Percentiles rank a stretch among this genome's conserved stretches.
Conservation (phyloP, 2,888 invertebrate species). For the Hirtodrosophila cameraria region DNA sequence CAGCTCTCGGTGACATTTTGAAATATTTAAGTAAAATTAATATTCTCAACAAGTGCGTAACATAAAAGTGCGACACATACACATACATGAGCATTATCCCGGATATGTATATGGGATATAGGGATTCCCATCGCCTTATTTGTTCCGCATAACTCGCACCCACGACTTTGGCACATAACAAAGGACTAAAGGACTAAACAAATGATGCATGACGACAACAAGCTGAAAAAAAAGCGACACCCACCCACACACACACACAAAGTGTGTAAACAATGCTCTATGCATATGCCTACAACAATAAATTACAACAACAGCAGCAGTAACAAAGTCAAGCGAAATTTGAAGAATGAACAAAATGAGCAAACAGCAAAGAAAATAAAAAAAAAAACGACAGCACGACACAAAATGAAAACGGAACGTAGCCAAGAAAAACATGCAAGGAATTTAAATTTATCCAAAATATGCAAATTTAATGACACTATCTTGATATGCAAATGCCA, state of each 20-base stretch:
- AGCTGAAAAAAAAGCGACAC: conserved; percentile 16
- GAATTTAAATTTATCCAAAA: conserved; percentile 75
- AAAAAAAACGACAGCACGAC: not conserved
- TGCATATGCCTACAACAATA: conserved; percentile 51
- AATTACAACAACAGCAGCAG: conserved; percentile 46
- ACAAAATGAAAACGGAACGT: conserved; percentile 32
- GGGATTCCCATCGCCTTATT: not conserved
- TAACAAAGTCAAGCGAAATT: conserved; percentile 46
- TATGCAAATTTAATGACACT: conserved; percentile 76
- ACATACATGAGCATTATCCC: conserved; percentile 30
- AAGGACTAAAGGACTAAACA: conserved; percentile 71
- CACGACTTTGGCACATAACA: conserved; percentile 62
- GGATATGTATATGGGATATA: not conserved
- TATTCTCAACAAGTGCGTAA: conserved; percentile 73
- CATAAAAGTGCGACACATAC: conserved; percentile 63
- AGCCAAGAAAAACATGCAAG: conserved; percentile 54
- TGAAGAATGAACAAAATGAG: conserved; percentile 57
- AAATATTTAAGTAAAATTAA: conserved; percentile 75
- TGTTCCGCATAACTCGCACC: conserved; percentile 5
- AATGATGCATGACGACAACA: conserved; percentile 73
- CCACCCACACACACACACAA: conserved; percentile 18
- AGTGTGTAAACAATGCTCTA: conserved; percentile 51
- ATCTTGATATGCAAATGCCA: conserved; percentile 71
- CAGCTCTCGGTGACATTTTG: conserved; percentile 43
- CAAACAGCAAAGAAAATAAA: conserved; percentile 24